These are phyloP conservation scores for Aplodontia rufa DNA, from an alignment of 2,113 vertebrate genomes.

Conservation along the genomic window DNA sequence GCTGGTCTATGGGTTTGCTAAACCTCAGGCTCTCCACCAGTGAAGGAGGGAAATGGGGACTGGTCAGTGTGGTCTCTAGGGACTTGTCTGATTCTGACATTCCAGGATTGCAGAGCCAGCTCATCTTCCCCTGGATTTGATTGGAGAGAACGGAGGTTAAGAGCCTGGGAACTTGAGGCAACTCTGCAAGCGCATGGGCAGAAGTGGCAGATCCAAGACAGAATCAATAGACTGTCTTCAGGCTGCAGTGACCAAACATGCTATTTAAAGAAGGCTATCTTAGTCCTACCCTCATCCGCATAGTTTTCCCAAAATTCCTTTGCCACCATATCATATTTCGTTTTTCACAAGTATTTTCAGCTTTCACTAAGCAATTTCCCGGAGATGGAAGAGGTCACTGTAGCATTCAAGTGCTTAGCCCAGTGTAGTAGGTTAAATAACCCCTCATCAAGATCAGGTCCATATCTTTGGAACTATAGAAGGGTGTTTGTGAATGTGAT, in stretches of 20 bases:
- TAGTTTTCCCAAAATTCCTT: constrained; percentile 11
- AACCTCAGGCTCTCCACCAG: background rate
- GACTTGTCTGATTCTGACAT: background rate
- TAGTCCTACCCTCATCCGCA: background rate
- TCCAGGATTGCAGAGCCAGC: background rate
- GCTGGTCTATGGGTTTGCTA: background rate
- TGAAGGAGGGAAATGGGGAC: background rate
- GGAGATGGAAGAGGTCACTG: background rate
- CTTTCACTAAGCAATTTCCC: background rate
- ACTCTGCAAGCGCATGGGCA: background rate
- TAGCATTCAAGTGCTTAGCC: background rate
- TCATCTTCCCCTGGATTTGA: background rate
- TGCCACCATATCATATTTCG: background rate
- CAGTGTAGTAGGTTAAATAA: background rate
- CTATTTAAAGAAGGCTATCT: constrained; percentile 50
- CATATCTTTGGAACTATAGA: background rate
- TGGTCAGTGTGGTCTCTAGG: background rate
- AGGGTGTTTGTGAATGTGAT: background rate
- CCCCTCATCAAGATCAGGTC: background rate
- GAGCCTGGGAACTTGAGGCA: constrained; percentile 20
- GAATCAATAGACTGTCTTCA: background rate
- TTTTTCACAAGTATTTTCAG: background rate
- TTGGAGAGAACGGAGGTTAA: background rate
- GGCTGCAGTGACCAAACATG: background rate
- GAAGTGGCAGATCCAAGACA: constrained; percentile 16